phyloP scores from a whole-genome alignment of 2,888 invertebrate species.

The Troglohyphantes excavatus region DNA sequence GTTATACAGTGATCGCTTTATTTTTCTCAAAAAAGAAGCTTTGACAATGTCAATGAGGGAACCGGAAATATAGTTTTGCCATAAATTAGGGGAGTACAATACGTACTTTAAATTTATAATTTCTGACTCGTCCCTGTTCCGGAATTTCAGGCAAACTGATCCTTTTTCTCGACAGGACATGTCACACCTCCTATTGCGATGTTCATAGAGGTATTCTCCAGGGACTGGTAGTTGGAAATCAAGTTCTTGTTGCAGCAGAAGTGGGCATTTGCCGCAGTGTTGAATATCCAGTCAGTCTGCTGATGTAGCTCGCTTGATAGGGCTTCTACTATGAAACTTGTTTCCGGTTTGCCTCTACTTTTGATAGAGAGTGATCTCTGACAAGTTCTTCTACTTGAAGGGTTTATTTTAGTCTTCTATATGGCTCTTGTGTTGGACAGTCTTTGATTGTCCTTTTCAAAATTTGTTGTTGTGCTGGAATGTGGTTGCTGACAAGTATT shows the following conservation, averaged over 20 bases:
- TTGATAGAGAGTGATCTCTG: no score
- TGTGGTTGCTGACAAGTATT: no score
- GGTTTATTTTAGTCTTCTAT: no score
- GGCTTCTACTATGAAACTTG: not conserved
- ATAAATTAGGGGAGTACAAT: not conserved
- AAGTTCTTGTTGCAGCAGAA: not conserved
- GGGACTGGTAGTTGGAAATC: not conserved
- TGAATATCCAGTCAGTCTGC: not conserved
- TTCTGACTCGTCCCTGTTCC: not conserved
- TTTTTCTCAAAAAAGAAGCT: no score
- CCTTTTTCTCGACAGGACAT: not conserved
- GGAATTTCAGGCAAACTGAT: not conserved
- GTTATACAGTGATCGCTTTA: no score
- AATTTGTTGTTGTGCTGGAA: no score
- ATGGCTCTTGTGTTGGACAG: no score
- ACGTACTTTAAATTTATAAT: not conserved
- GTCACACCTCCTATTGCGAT: not conserved
- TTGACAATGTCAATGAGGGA: no score
- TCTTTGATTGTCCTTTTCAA: no score
- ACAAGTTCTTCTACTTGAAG: no score
- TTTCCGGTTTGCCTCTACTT: no score
- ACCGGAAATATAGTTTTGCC: not conserved
- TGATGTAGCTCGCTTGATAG: not conserved
- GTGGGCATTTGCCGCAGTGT: not conserved
- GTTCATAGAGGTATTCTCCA: not conserved